Evolutionary conservation across 2,888 invertebrate genomes (phyloP), one percentile per base, ranked within the genome.

Genomic region (Tipula confusa): DNA sequence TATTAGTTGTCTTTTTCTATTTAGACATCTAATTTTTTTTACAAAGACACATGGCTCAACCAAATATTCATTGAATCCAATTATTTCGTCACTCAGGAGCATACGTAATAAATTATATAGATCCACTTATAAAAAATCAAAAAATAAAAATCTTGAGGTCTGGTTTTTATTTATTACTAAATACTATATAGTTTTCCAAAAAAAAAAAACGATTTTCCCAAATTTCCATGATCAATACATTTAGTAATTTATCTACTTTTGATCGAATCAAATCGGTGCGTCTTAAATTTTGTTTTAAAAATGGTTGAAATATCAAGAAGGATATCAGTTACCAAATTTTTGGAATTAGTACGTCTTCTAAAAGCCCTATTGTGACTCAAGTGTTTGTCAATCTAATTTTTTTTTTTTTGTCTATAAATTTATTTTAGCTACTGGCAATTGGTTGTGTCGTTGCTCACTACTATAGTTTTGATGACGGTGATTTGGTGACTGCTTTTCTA

Each of bases 361-460:
- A n/a, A 36, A 2, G 38, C 80, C 79, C 5, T 28, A 11, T 31
- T n/a, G 33, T 43, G n/a, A n/a, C n/a, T n/a, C 43, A 43, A 43
- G 43, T 43, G 43, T 64, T 81, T 15, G n/a, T n/a, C 1, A 36
- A 28, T 38, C n/a, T 38, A 43, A 83, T 80, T 18, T n/a, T 48
- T 18, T 79, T 83, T 82, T 36, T 84, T 83, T 1, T 43, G 33
- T 80, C 29, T n/a, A n/a, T n/a, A n/a, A n/a, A n/a, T n/a, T n/a
- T 11, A 43, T 84, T 84, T 83, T 33, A 95, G 95, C 90, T 93
- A 2, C 89, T 95, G 86, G 92, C 94, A 6, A 92, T 93, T 85
- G 90, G 93, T 13, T 94, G 95, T 86, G 91, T 95, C 83, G 93
- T 93, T 15, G 89, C 95, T 81, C 94, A 95, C 88, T 94, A 93